Conservation (phyloP, 2,113 vertebrate species). For the Microtus pennsylvanicus region DNA sequence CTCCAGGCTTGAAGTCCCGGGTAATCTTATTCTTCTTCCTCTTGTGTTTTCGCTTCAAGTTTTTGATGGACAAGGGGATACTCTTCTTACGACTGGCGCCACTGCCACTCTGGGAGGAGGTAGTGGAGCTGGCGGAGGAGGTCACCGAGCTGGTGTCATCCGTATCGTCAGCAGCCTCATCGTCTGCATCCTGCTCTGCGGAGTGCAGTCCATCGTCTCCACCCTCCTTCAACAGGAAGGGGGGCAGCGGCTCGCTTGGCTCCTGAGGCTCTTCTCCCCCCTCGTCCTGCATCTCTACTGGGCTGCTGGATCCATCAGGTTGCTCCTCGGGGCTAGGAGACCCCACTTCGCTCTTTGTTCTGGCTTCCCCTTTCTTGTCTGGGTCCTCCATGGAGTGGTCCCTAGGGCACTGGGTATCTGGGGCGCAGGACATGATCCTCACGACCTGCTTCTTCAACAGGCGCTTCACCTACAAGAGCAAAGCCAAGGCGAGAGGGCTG, state of each 20-base stretch:
- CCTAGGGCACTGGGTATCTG: conserved; percentile 86
- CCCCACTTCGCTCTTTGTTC: conserved; percentile 76
- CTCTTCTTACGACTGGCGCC: conserved; percentile 94
- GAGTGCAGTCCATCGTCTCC: conserved; percentile 87
- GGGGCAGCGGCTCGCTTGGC: conserved; percentile 73
- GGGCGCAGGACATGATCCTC: conserved; percentile 91
- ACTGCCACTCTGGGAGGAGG: conserved; percentile 95
- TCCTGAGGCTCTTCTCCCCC: conserved; percentile 74
- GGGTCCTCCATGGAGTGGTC: conserved; percentile 83
- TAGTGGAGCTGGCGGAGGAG: conserved; percentile 97
- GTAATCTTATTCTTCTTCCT: conserved; percentile 98
- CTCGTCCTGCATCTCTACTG: conserved; percentile 84
- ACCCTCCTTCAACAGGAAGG: conserved; percentile 86
- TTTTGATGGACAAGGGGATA: conserved; percentile 97
- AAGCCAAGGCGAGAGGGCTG: neutral
- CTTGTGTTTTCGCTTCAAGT: conserved; percentile 98
- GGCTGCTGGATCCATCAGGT: conserved; percentile 54
- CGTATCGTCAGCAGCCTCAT: conserved; percentile 95
- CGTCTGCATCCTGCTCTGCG: conserved; percentile 94
- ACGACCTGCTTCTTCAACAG: conserved; percentile 95
- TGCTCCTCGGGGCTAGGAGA: conserved; percentile 68
- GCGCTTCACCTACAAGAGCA: conserved; percentile 89
- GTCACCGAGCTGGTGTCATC: conserved; percentile 98
- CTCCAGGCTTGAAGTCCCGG: conserved; percentile 96
- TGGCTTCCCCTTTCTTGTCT: conserved; percentile 79